Evolutionary conservation across 2,113 vertebrate species (phyloP).

Genomic region (Prionailurus bengalensis): DNA sequence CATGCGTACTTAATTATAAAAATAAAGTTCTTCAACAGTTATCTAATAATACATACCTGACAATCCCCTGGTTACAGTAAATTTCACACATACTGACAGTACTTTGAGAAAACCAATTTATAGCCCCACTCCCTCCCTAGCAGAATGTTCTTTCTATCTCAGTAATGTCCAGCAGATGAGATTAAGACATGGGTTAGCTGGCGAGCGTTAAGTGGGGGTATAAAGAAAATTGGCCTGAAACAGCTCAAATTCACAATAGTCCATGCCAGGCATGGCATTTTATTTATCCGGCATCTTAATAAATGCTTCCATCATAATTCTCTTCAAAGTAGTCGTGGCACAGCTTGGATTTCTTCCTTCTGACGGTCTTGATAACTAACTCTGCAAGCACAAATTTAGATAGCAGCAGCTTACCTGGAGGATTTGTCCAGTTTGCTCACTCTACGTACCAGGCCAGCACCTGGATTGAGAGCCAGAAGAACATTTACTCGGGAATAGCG

Average conservation of each 20-base stretch:
- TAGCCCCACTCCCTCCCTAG: conserved; percentile 35
- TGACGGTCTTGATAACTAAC: background rate
- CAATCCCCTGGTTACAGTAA: conserved; percentile 37
- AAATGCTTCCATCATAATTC: conserved; percentile 74
- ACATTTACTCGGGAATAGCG: background rate
- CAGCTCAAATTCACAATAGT: conserved; percentile 73
- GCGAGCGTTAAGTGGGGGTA: conserved; percentile 67
- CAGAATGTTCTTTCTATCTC: conserved; percentile 54
- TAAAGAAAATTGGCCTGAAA: conserved; percentile 63
- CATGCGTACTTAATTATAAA: conserved; percentile 72
- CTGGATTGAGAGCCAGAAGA: background rate
- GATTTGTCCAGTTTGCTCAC: background rate
- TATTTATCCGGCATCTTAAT: conserved; percentile 73
- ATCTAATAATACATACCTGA: conserved; percentile 76
- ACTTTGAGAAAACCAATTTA: conserved; percentile 75
- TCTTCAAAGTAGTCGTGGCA: conserved; percentile 63
- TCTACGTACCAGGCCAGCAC: background rate
- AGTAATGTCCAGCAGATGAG: conserved; percentile 67
- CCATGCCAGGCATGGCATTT: background rate
- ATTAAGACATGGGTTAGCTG: conserved; percentile 69
- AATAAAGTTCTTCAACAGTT: conserved; percentile 74
- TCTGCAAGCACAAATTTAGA: background rate
- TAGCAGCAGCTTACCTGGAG: background rate
- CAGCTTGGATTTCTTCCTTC: conserved; percentile 44
- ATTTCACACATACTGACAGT: conserved; percentile 73